Evolutionary conservation across 2,888 invertebrate genomes (phyloP), one percentile per base, ranked within the genome.

Genomic region (Vanessa cardui): DNA sequence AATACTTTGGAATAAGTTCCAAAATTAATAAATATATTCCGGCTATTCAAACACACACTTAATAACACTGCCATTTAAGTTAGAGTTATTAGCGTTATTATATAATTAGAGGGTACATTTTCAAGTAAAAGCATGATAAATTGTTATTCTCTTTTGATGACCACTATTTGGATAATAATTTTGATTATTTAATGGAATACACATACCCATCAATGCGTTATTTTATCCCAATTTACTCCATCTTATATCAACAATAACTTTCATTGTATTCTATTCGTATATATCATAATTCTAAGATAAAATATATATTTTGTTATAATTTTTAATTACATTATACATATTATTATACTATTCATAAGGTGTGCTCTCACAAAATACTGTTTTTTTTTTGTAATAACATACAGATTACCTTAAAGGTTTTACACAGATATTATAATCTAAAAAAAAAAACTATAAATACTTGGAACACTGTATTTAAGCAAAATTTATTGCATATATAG

Each of bases 351-450:
- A 69, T 56, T 61, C 60, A 63, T 66, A 67, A 70, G 58, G 64
- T 70, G 70, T 64, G 62, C 62, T 61, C 54, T 64, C 52, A 58
- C 45, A 67, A 70, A 70, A 64, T 58, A 58, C 20, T 44, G 47
- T 33, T 47, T 66, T 45, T 64, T 20, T 49, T 54, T 5, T 6
- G n/a, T n/a, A 47, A 47, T 65, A 52, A 20, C 16, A 61, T 47
- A 21, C 12, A 54, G 45, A 45, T 8, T 18, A 33, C 16, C 52
- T 26, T 21, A 26, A 54, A 45, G 45, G n/a, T 50, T 26, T 21
- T 46, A 46, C 6, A 33, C 3, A 21, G 1, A 7, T 56, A 18
- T 56, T 33, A 7, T n/a, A 33, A 12, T 39, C n/a, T 56, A 56
- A 31, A n/a, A n/a, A n/a, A n/a, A n/a, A n/a, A 47, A 16, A 47